Base-by-base conservation (phyloP, 1,140 invertebrate genomes). In the Tenebrio molitor region DNA sequence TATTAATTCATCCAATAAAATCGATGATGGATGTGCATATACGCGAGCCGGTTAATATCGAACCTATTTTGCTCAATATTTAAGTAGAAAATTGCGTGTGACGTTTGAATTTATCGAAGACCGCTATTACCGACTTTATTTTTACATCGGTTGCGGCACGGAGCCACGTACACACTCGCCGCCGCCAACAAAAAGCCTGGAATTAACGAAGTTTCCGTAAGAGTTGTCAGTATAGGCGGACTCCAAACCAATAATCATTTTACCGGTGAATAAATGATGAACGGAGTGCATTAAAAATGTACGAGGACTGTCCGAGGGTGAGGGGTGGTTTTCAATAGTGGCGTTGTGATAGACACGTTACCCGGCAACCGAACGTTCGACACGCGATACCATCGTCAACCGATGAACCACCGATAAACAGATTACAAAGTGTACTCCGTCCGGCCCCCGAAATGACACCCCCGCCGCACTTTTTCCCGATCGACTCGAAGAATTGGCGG, bases 361-460 rank as follows among this genome's bases (percentile, higher is more conserved):
- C 78, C 71, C 34, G 64, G 78, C 69, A 68, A 79, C 78, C 29
- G 29, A 33, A 46, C 58, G 69, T 69, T 71, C 67, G 53, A 76
- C 78, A 79, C 78, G 78, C 78, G 76, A 79, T 78, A 78, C 64
- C 63, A 79, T 78, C 78, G 78, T 79, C 78, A 79, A 69, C 74
- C 58, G 68, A 75, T 75, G 75, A 70, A 63, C 63, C 23, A 39
- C 72, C 70, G 75, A 76, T 74, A 76, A 74, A 74, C 44, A 71
- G 67, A 74, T 74, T 74, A 74, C 66, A 16, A 46, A 16, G 1
- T 12, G 12, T 12, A 2, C 36, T 39, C n/a, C 36, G 36, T 39
- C 15, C 17, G 50, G 44, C 65, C 46, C 16, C 34, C n/a, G 12
- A 67, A 72, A 67, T 69, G 67, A 39, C 25, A 50, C 39, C 44